Conservation (phyloP, 2,113 vertebrate genomes). For the Toxotes chatareus region DNA sequence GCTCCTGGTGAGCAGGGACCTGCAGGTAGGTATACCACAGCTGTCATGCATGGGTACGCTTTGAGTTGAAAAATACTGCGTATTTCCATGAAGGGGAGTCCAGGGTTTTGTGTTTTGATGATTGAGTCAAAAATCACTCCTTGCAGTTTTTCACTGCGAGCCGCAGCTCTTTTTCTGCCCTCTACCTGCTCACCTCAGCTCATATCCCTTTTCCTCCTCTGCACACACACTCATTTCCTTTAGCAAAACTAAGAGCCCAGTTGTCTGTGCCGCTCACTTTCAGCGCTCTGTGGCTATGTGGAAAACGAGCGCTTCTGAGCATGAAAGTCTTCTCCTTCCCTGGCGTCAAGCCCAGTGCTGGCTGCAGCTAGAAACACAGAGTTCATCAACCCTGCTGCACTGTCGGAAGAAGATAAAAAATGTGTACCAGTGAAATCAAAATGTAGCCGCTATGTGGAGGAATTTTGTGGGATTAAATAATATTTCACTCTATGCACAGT, state of each 20-base stretch:
- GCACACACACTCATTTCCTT: slow-evolving; percentile 60
- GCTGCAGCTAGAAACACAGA: slow-evolving; percentile 41
- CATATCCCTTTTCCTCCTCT: slow-evolving; percentile 61
- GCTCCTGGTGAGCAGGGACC: slow-evolving; percentile 87
- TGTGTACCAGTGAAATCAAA: slow-evolving; percentile 25
- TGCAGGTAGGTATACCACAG: slow-evolving; percentile 73
- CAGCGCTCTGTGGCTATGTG: slow-evolving; percentile 45
- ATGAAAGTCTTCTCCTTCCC: slow-evolving; percentile 45
- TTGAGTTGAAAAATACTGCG: neutral
- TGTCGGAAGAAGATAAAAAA: slow-evolving; percentile 24
- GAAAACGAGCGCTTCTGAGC: slow-evolving; percentile 49
- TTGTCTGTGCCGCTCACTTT: slow-evolving; percentile 52
- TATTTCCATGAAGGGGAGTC: slow-evolving; percentile 15
- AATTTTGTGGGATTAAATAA: neutral
- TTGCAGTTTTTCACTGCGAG: slow-evolving; percentile 6
- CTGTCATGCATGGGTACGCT: neutral
- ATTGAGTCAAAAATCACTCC: slow-evolving; percentile 45
- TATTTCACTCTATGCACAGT: neutral
- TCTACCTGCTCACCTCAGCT: slow-evolving; percentile 57
- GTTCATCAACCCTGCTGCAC: slow-evolving; percentile 31
- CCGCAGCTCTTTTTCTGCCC: slow-evolving; percentile 32
- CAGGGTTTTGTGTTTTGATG: slow-evolving; percentile 32
- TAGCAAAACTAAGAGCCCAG: slow-evolving; percentile 34
- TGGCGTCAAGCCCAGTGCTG: slow-evolving; percentile 58
- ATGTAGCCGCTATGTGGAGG: neutral